phyloP scores from a whole-genome alignment of 2,888 invertebrate genomes.

The Alitta virens region DNA sequence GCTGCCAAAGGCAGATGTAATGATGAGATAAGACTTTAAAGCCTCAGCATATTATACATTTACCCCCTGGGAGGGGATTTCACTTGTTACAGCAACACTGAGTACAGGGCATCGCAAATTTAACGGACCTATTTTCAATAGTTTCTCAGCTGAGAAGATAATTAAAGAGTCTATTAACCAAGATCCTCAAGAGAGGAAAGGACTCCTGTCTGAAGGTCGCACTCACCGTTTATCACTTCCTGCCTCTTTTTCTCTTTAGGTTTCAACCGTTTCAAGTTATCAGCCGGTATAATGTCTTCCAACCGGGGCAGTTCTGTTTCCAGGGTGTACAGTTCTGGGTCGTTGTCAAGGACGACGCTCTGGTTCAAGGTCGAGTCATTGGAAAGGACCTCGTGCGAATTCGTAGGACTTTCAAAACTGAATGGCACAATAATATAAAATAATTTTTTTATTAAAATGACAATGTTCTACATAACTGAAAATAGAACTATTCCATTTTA shows the following conservation, averaged over 20 bases:
- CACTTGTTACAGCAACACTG: too few relatives aligned
- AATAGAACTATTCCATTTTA: too few relatives aligned
- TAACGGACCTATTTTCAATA: too few relatives aligned
- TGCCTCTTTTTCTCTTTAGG: conserved; percentile 84
- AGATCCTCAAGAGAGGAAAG: background rate
- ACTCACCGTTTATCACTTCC: conserved; percentile 83
- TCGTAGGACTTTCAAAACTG: conserved; percentile 55
- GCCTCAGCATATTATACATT: too few relatives aligned
- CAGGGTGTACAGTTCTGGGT: conserved; percentile 56
- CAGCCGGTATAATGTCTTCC: conserved; percentile 74
- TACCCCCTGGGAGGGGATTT: too few relatives aligned
- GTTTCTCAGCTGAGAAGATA: too few relatives aligned
- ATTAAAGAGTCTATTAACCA: too few relatives aligned
- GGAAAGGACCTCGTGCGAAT: conserved; percentile 15
- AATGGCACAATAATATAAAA: background rate
- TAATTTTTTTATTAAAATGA: too few relatives aligned
- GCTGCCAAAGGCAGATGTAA: too few relatives aligned
- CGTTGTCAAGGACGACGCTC: conserved; percentile 30
- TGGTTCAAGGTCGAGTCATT: conserved; percentile 1
- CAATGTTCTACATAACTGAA: too few relatives aligned
- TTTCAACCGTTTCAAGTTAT: conserved; percentile 71
- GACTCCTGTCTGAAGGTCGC: background rate
- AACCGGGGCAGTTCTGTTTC: conserved; percentile 76
- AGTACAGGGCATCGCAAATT: too few relatives aligned
- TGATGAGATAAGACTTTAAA: too few relatives aligned